Evolutionary conservation across 2,113 vertebrate species (phyloP), one percentile per base, ranked within the genome.

Genomic region (Megaceryle torquata): DNA sequence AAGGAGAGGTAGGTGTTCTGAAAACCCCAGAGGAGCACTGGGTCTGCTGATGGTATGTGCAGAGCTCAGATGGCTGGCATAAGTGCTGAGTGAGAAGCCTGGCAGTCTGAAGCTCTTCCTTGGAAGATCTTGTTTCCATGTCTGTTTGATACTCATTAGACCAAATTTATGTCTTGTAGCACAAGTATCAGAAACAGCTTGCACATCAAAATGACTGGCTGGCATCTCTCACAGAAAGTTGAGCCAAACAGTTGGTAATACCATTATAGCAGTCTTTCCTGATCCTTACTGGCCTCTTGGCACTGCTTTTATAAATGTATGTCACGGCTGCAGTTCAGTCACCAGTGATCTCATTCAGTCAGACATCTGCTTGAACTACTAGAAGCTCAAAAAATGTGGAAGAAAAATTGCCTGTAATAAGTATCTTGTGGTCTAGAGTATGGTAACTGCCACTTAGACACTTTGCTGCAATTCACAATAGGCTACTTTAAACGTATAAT

Each of bases 11-110:
- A 28, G 15, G 13, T 59, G 57, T 3, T 24, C 53, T 70, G 54
- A 53, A 80, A 77, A 21, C 54, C 18, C 28, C 0, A 1, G 33
- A 29, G 59, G 26, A 48, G 9, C 2, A 0, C 2, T 4, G 0
- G 2, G 13, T 48, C 80, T 60, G 46, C 60, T 67, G 84, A 41
- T 57, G 64, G n/a, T n/a, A 67, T 0, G 0, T 61, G 54, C 50
- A 77, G 89, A 65, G 46, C 56, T 83, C 10, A 17, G 39, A 8
- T n/a, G 59, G 46, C 14, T 9, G 2, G 28, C 28, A 5, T 20
- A 50, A 16, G 14, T 71, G 53, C 17, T 50, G 39, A 59, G 16
- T 18, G 56, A 89, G 72, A 87, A 78, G 17, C 43, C 91, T 87
- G 77, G 44, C 53, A 82, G 26, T 24, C 78, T 48, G 78, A 71